Conservation (phyloP, 1,140 invertebrate genomes). For the Scaptomyza graminum region DNA sequence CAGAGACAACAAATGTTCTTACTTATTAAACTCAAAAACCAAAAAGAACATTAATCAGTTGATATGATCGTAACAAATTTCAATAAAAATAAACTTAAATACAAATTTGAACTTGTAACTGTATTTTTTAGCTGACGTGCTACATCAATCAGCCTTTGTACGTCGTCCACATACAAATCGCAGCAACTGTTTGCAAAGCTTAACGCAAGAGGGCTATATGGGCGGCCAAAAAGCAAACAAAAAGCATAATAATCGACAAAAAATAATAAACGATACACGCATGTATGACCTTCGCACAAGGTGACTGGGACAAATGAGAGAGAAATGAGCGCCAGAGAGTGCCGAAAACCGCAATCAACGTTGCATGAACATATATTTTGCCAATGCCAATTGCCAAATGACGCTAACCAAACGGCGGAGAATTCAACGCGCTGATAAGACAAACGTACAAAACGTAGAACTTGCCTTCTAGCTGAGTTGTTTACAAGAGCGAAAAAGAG, state of each 20-base stretch:
- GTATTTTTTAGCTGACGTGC: neutral
- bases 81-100: slow-evolving; percentile 79
- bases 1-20: slow-evolving; percentile 50
- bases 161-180: neutral
- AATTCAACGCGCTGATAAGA: slow-evolving; percentile 43
- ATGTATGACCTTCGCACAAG: slow-evolving; percentile 86
- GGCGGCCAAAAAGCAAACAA: slow-evolving; percentile 26
- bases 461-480: slow-evolving; percentile 19
- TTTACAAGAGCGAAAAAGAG: slow-evolving; percentile 35
- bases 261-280: slow-evolving; percentile 78
- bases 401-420: slow-evolving; percentile 34
- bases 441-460: slow-evolving; percentile 20
- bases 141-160: slow-evolving; percentile 22
- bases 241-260: slow-evolving; percentile 50
- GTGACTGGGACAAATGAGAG: slow-evolving; percentile 84
- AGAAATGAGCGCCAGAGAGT: slow-evolving; percentile 7
- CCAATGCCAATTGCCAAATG: slow-evolving; percentile 29
- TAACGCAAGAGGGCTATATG: slow-evolving; percentile 33
- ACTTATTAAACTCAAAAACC: slow-evolving; percentile 51
- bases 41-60: slow-evolving; percentile 58
- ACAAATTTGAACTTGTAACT: slow-evolving; percentile 45
- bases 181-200: slow-evolving; percentile 21
- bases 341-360: neutral
- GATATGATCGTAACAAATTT: slow-evolving; percentile 73
- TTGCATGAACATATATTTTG: slow-evolving; percentile 27